Evolutionary conservation across 2,797 vertebrate species (phyloP).

Genomic region (Sebastes minor): DNA sequence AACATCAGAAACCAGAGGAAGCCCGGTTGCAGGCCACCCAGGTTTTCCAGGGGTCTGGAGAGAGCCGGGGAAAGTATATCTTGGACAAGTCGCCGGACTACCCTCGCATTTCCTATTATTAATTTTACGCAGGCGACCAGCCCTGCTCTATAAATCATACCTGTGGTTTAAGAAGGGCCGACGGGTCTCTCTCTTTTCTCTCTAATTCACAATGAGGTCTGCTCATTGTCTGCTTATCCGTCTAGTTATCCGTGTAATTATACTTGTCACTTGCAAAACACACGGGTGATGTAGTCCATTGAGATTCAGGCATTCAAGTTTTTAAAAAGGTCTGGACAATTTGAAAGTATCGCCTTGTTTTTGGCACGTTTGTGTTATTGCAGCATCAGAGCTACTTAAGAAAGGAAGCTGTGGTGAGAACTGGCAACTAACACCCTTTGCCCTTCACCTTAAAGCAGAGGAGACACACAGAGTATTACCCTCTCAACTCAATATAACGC

Average conservation of each 20-base stretch:
- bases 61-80: slow-evolving; percentile 79
- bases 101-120: slow-evolving; percentile 84
- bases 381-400: slow-evolving; percentile 57
- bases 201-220: slow-evolving; percentile 34
- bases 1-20: slow-evolving; percentile 83
- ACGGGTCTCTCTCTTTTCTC: slow-evolving; percentile 49
- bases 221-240: slow-evolving; percentile 40
- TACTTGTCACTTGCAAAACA: slow-evolving; percentile 34
- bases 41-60: slow-evolving; percentile 73
- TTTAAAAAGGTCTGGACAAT: slow-evolving; percentile 23
- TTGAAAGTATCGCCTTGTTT: slow-evolving; percentile 34
- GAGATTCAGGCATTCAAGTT: slow-evolving; percentile 5
- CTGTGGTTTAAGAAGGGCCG: slow-evolving; percentile 74
- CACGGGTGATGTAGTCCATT: not conserved
- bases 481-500: slow-evolving; percentile 29
- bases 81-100: slow-evolving; percentile 78
- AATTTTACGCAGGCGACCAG: slow-evolving; percentile 77
- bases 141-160: slow-evolving; percentile 79
- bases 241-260: slow-evolving; percentile 25
- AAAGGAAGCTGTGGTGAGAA: slow-evolving; percentile 69
- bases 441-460: slow-evolving; percentile 43
- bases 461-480: slow-evolving; percentile 29
- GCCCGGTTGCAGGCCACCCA: slow-evolving; percentile 81
- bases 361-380: slow-evolving; percentile 57
- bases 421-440: slow-evolving; percentile 45